Evolutionary conservation across 53 echinoderm and acorn worm species (phyloP).

Genomic region (Echinometra lucunter): DNA sequence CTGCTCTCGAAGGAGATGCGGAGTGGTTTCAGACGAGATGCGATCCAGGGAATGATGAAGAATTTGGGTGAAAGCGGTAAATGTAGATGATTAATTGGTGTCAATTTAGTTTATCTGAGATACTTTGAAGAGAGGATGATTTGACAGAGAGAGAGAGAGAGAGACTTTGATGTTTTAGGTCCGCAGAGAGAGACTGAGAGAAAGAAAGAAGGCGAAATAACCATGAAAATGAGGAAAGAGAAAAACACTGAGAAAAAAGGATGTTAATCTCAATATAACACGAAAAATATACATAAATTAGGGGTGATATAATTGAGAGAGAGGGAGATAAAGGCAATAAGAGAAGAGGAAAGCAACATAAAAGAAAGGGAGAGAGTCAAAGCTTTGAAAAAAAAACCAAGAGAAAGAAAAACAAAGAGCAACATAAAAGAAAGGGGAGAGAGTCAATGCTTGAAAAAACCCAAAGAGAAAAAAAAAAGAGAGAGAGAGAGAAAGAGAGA

Average conservation of each 20-base stretch:
- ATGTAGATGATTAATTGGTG: not conserved
- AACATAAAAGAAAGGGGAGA: no score
- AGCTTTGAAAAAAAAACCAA: not conserved
- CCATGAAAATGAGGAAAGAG: no score
- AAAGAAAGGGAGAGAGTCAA: not conserved
- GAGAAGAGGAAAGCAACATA: no score
- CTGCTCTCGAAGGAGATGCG: not conserved
- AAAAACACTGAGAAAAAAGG: no score
- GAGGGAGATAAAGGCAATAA: no score
- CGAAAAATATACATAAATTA: no score
- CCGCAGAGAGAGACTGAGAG: not conserved
- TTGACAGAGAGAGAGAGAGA: not conserved
- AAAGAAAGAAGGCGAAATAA: no score
- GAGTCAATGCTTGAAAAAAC: no score
- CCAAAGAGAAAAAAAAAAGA: not conserved
- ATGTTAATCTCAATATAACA: no score
- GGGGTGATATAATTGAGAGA: no score
- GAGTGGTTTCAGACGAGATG: not conserved
- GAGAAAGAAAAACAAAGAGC: not conserved
- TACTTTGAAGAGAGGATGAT: not conserved
- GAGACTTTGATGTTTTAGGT: no score
- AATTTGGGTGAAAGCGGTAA: conserved; percentile 1
- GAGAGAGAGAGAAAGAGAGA: no score
- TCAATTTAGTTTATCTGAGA: not conserved
- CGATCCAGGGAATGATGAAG: not conserved